Evolutionary conservation across 2,797 vertebrate species (phyloP), one percentile per base, ranked within the genome.

Genomic region (Sibirionetta formosa): DNA sequence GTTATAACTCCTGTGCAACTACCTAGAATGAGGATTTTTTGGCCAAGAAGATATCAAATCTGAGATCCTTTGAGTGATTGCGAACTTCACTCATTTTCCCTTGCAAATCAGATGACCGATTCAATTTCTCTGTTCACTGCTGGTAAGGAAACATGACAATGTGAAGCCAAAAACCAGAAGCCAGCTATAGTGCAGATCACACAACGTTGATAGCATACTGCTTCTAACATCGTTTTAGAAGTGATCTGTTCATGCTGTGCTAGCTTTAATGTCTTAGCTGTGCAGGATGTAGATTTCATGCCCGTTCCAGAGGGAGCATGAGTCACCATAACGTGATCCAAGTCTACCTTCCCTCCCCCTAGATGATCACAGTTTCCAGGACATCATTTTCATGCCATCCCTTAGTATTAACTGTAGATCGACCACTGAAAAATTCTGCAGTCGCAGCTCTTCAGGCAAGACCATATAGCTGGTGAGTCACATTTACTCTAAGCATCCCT

Each of bases 41-140:
- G 60, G 73, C 7, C 27, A 66, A 64, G 9, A 60, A 64, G 9
- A 16, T 71, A 77, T 70, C 48, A 80, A 60, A 73, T 20, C 46
- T 48, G 29, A 66, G 64, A 35, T 80, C 42, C n/a, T 87, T 27
- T 54, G 60, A 60, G 70, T 20, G 31, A 48, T 22, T 56, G 63
- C 2, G n/a, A 60, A 27, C 8, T 70, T 66, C 4, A 35, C 11
- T 27, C 7, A 33, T 64, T 66, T 85, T 68, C 42, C 18, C 26
- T 66, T 82, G 14, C 70, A 40, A 1, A 82, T 14, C 51, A 11
- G 3, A 23, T 42, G 48, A 65, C 31, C 8, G 11, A n/a, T 35
- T 63, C 22, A 14, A 44, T 46, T 54, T 11, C 51, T 79, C 50
- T 27, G 10, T 51, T 56, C n/a, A 9, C 8, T 0, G 0, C 1